Evolutionary conservation across 2,888 invertebrate species (phyloP), one percentile per base, ranked within the genome.

Genomic region (Seladonia tumulorum): DNA sequence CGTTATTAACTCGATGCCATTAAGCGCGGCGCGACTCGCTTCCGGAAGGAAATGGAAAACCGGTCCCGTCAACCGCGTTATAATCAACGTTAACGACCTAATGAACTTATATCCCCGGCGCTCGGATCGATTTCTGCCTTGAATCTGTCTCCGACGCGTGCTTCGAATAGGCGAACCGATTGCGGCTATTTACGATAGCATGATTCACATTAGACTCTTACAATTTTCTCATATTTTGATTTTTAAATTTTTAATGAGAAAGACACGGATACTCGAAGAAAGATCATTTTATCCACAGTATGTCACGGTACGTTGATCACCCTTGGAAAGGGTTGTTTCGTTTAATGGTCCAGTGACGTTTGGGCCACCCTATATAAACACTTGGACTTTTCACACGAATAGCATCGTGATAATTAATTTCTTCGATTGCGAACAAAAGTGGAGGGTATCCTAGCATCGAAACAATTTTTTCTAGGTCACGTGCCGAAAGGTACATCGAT

Each of bases 41-140:
- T 53, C 78, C 72, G 77, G 66, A 78, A 63, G 53, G 22, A 53
- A 42, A 73, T 18, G 7, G 22, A 53, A n/a, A n/a, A 49, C 77
- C 16, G 49, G 63, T 80, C 49, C 49, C n/a, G 10, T 47, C 66
- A 5, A 12, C 12, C 5, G 25, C 60, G 60, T 60, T 60, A 29
- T 60, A 16, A 60, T 29, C 25, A 16, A 60, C 60, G 25, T 29
- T 45, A 29, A 45, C 63, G 10, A 35, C 49, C 12, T 68, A 49
- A 77, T 68, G 49, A 49, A 49, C 68, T 77, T 16, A 5, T 39
- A 29, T 29, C 29, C 29, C 2, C 29, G 2, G 1, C 35, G 1
- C 2, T 35, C n/a, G 7, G 49, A 49, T 39, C 47, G 49, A 49
- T 49, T n/a, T 14, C 60, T 25, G 16, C 16, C 18, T 16, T 18